These are phyloP conservation scores for Sparus aurata DNA, from an alignment of 2,797 vertebrate species.

Conservation along the genomic window DNA sequence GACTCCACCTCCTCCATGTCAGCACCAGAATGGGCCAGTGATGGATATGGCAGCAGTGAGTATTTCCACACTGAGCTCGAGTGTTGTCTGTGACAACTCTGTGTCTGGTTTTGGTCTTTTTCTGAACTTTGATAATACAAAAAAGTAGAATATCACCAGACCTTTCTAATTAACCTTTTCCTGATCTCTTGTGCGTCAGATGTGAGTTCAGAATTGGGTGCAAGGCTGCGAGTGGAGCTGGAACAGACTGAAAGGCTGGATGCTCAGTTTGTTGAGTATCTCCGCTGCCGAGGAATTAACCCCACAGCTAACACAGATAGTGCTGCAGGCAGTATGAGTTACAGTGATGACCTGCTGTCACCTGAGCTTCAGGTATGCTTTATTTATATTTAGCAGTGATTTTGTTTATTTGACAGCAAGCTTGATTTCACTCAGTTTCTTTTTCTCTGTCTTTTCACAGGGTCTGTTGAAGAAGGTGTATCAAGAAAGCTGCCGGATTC, in stretches of 20 bases:
- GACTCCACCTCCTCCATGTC: constrained; percentile 84
- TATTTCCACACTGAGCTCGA: constrained; percentile 42
- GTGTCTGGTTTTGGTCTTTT: no score
- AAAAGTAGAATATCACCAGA: background rate
- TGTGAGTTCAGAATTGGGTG: constrained; percentile 85
- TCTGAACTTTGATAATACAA: background rate
- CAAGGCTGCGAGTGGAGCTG: constrained; percentile 82
- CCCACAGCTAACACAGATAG: constrained; percentile 80
- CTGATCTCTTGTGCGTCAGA: constrained; percentile 77
- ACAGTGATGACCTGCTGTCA: constrained; percentile 86
- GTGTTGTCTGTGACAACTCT: background rate
- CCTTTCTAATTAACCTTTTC: background rate
- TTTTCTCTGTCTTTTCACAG: constrained; percentile 72
- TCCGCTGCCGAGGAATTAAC: constrained; percentile 83
- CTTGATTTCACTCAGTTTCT: background rate
- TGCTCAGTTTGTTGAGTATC: constrained; percentile 82
- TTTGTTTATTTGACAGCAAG: background rate
- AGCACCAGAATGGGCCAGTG: constrained; percentile 81
- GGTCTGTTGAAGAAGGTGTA: constrained; percentile 91
- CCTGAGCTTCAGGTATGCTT: constrained; percentile 90
- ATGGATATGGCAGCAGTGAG: constrained; percentile 91
- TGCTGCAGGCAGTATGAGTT: constrained; percentile 82
- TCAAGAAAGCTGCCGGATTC: constrained; percentile 92
- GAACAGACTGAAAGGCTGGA: constrained; percentile 82
- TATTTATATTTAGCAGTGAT: background rate